Base-by-base conservation (phyloP, 2,888 invertebrate species). In the Eumacrocentrus americanus region DNA sequence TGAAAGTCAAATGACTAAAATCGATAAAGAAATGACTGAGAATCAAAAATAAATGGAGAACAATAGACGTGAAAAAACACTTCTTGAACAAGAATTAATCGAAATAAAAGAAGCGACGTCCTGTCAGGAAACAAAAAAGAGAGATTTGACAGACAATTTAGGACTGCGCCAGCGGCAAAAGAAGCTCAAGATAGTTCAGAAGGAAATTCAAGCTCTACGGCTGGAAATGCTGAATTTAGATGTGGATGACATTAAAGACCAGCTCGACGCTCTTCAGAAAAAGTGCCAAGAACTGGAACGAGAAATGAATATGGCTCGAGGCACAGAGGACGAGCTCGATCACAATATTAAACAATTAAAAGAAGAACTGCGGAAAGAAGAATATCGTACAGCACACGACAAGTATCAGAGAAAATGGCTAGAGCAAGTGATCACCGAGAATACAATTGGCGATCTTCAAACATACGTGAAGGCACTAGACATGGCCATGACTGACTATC, bases 401-500 rank as follows among this genome's bases (percentile, higher is more conserved):
- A 88, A 89, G 64, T 92, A 89, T 74, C 85, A 85, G 52, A 84
- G 87, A 58, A 89, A 88, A 69, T 84, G 86, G 67, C 88, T 89
- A 48, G 89, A 91, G 68, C 71, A 84, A 22, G 78, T 79, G 58
- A 84, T 90, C 18, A 52, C 34, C 3, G 47, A 44, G 11, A 34
- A 25, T 0, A 54, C 50, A 6, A 55, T 88, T 61, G 82, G 84
- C 44, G 97, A 98, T 80, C 82, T 98, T 57, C 87, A 87, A 57
- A 88, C 88, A 63, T 97, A 94, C 78, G 87, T 88, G 52, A 84
- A 86, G 53, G 92, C 92, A 0, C 82, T 98, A 69, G 98, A 98
- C 75, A 87, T 88, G 75, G 91, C 95, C 11, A 88, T 99, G 61
- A 89, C 95, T 83, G 88, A 91, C 66, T 98, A 94, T 81, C 99